Evolutionary conservation across 2,797 vertebrate genomes (phyloP), one percentile per base, ranked within the genome.

Genomic region (Sorex maritimensis): DNA sequence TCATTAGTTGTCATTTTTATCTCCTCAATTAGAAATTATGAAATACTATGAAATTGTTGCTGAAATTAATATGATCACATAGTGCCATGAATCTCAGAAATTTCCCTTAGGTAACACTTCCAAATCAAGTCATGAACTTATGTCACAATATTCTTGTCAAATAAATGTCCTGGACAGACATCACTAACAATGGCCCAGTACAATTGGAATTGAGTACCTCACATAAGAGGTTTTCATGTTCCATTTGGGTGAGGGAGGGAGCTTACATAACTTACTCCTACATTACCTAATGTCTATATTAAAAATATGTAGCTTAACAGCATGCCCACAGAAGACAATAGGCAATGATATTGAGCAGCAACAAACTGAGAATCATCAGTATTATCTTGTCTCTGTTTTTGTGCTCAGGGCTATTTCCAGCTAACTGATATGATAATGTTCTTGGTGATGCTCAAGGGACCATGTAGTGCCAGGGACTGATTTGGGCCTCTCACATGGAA

Each of bases 21-120:
- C n/a, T 44, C 23, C 52, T 92, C 61, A 90, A 26, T 92, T 44
- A 91, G 65, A 92, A 93, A 80, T 9, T 78, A 72, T 11, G n/a
- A 90, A 82, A 94, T 83, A 69, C 2, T 34, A 77, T 30, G 46
- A 34, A 92, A 92, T 72, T 79, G 49, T 11, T 90, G 9, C 69
- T 34, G 61, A 93, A 78, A 81, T 41, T 86, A 85, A 68, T 52
- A 93, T 94, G 74, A 71, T 88, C 58, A 73, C 23, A 44, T 9
- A 77, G 41, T 73, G 28, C 11, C 15, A 80, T 30, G 15, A 82
- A 52, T 78, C 26, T 63, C 12, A 55, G 49, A 15, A 78, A 95
- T 65, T 89, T 87, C 8, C 34, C 69, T 78, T 86, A 81, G 19
- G 69, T 65, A 89, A 30, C 12, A 8, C 5, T 87, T 52, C 7